A percentile compares a stretch with the other conserved stretches of the same genome.
Conservation (phyloP, 2,888 invertebrate species). For the Apamea epomidion region DNA sequence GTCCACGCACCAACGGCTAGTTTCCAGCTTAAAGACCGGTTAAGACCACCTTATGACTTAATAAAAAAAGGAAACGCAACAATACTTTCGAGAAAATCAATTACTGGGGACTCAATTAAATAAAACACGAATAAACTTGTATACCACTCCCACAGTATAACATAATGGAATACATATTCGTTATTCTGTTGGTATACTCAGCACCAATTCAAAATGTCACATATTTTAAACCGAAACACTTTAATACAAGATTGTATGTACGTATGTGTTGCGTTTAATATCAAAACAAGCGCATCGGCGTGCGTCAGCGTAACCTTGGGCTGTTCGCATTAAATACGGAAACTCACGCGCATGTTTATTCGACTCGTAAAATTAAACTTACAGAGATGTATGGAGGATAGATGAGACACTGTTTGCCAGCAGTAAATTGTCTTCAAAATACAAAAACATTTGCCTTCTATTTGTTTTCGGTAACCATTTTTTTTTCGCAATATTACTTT, state of each 20-base stretch:
- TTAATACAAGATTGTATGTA: conserved; percentile 39
- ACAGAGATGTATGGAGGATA: conserved; percentile 60
- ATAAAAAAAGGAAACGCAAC: background rate
- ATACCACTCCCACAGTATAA: background rate
- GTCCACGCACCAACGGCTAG: background rate
- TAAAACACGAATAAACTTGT: conserved; percentile 27
- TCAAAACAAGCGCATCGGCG: conserved; percentile 67
- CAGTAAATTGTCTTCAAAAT: conserved; percentile 4
- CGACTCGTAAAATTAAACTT: conserved; percentile 79
- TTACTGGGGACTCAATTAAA: conserved; percentile 28
- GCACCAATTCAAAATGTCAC: conserved; percentile 57
- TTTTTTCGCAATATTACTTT: background rate
- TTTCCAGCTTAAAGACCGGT: background rate
- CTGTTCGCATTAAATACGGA: conserved; percentile 77
- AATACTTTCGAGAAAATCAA: background rate
- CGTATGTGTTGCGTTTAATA: conserved; percentile 58
- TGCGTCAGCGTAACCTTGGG: conserved; percentile 74
- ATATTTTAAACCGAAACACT: conserved; percentile 59
- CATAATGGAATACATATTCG: conserved; percentile 52
- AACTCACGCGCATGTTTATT: conserved; percentile 79
- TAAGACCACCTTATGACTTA: background rate
- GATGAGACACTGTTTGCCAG: conserved; percentile 59
- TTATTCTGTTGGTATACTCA: conserved; percentile 41
- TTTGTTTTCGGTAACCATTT: background rate
- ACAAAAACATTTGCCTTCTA: no score